phyloP scores from a whole-genome alignment of 35 echinoderm and acorn worm species.

The Holothuria glaberrima region DNA sequence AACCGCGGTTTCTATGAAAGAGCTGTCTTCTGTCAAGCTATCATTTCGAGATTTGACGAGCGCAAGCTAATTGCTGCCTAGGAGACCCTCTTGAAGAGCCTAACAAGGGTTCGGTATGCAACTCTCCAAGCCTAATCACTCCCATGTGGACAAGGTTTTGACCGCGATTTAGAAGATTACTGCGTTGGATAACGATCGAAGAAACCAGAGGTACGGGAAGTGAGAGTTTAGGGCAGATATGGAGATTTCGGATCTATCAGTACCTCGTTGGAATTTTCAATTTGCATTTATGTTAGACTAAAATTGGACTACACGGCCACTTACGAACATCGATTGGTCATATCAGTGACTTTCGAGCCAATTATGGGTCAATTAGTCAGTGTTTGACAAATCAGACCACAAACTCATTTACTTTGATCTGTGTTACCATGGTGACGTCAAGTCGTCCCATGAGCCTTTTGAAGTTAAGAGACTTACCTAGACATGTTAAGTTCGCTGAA shows the following conservation, averaged over 20 bases:
- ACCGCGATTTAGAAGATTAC: conserved; percentile 48
- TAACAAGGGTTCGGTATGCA: conserved; percentile 45
- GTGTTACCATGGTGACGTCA: too few relatives aligned
- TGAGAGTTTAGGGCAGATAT: neutral
- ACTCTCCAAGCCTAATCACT: conserved; percentile 25
- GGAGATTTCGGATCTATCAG: neutral
- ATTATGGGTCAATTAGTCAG: too few relatives aligned
- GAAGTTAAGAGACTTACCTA: too few relatives aligned
- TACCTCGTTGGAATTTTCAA: neutral
- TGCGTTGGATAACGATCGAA: conserved; percentile 24
- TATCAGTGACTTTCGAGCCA: too few relatives aligned
- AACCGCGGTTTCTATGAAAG: conserved; percentile 30
- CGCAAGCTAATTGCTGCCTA: conserved; percentile 44
- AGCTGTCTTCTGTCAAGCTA: conserved; percentile 43
- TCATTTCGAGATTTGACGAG: conserved; percentile 26
- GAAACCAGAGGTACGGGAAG: neutral
- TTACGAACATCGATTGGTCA: too few relatives aligned
- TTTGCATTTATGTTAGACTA: too few relatives aligned
- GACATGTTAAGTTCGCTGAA: too few relatives aligned
- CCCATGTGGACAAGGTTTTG: conserved; percentile 50
- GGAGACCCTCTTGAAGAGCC: conserved; percentile 23
- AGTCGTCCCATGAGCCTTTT: too few relatives aligned
- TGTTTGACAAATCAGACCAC: too few relatives aligned
- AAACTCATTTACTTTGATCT: too few relatives aligned
- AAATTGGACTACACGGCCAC: too few relatives aligned